A percentile compares a stretch with the other conserved stretches of the same genome.
Conservation (phyloP, 2,113 vertebrate species). For the Cochlearius cochlearius region DNA sequence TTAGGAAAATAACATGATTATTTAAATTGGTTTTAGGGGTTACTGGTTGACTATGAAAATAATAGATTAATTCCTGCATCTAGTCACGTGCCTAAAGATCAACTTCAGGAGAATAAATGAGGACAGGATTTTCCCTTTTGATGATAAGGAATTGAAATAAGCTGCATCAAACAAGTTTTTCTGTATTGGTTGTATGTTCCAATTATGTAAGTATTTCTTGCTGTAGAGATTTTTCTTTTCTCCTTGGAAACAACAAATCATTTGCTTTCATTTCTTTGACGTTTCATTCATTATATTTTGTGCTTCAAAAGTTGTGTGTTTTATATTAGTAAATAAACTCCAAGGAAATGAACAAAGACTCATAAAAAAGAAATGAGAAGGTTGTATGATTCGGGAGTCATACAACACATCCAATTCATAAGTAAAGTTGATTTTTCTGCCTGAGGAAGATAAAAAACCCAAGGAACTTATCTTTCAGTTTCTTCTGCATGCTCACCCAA, state of each 20-base stretch:
- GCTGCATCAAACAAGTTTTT: neutral
- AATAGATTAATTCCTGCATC: neutral
- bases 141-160: neutral
- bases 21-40: neutral
- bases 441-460: neutral
- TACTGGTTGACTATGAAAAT: neutral
- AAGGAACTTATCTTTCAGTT: neutral
- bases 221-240: neutral
- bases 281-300: conserved; percentile 10
- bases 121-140: neutral
- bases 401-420: neutral
- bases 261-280: conserved; percentile 45
- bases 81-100: neutral
- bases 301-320: neutral
- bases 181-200: neutral
- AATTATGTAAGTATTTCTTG: neutral
- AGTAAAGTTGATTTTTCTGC: neutral
- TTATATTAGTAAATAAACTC: neutral
- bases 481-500: neutral
- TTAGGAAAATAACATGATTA: neutral
- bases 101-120: neutral
- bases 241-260: neutral
- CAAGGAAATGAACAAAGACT: neutral
- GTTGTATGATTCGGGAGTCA: neutral
- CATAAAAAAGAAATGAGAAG: neutral